Evolutionary conservation across 1,140 invertebrate genomes (phyloP), one percentile per base, ranked within the genome.

Genomic region (Apis florea): DNA sequence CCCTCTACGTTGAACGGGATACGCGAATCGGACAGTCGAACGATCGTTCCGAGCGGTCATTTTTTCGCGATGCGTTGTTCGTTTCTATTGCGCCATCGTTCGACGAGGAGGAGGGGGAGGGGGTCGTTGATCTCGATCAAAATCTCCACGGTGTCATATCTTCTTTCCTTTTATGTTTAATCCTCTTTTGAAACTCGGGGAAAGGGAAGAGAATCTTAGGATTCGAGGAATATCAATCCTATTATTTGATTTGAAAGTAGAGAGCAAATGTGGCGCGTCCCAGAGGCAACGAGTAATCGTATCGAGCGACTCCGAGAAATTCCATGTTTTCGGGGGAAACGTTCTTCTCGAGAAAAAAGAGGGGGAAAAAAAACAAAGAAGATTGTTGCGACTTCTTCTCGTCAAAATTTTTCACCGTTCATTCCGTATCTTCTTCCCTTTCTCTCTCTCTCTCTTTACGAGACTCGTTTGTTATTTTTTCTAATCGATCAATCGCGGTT

Each of bases 171-270:
- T 40, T 40, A 0, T 40, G 5, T 6, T 5, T 40, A 40, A 40
- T 40, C 31, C 31, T 40, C 31, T 40, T n/a, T 40, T 40, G 31
- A 40, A 40, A 40, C 31, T 40, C 5, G 31, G 5, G 5, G 31
- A 40, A 40, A 40, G 31, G 31, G 31, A 5, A 40, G 31, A 40
- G 31, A 40, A 40, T 40, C 31, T 40, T 40, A 4, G 31, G 31
- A 40, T 6, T 40, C 40, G 19, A 49, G 40, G 17, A 40, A 8
- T 15, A 2, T 31, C 8, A 13, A 10, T 12, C 24, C 49, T 79
- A 64, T 40, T 73, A 64, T 40, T 73, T 73, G 11, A 53, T 54
- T 5, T 21, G 58, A 53, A 40, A 72, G 15, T 51, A 53, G 67
- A 19, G 4, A 53, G 58, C 19, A 49, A 49, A 56, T 8, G 26